A percentile compares a stretch with the other conserved stretches of the same genome.
Evolutionary conservation across 2,113 vertebrate genomes (phyloP).

Genomic region (Cercocebus atys): DNA sequence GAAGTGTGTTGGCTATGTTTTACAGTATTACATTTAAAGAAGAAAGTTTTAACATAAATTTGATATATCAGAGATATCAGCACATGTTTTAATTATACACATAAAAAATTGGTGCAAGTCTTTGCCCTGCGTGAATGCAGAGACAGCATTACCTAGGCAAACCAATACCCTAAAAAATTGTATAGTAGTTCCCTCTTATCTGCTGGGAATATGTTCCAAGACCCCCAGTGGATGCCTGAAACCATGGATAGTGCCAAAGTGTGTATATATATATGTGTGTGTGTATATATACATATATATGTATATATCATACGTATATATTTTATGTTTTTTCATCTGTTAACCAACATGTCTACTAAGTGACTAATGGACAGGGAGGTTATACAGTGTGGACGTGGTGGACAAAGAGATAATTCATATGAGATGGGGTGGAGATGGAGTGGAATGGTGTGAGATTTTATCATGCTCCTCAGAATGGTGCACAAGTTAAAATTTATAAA

Average conservation of each 20-base stretch:
- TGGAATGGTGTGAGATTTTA: background rate
- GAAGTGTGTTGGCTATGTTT: conserved; percentile 16
- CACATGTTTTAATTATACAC: background rate
- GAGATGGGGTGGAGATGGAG: background rate
- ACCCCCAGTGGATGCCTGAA: background rate
- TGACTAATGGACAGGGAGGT: background rate
- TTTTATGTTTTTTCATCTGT: background rate
- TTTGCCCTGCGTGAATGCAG: background rate
- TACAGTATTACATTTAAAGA: conserved; percentile 12
- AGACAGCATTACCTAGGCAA: background rate
- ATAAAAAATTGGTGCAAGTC: background rate
- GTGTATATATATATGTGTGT: accelerated
- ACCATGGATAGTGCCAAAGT: background rate
- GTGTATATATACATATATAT: no score
- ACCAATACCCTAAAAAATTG: background rate
- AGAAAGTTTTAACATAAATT: conserved; percentile 13
- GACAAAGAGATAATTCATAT: background rate
- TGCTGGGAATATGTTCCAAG: background rate
- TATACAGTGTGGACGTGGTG: background rate
- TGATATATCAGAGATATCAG: background rate
- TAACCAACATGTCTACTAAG: background rate
- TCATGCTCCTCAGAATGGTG: background rate
- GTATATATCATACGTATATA: background rate
- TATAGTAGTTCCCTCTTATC: background rate
- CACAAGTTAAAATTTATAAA: background rate